Evolutionary conservation across 2,113 vertebrate species (phyloP).

Genomic region (Chionis minor): DNA sequence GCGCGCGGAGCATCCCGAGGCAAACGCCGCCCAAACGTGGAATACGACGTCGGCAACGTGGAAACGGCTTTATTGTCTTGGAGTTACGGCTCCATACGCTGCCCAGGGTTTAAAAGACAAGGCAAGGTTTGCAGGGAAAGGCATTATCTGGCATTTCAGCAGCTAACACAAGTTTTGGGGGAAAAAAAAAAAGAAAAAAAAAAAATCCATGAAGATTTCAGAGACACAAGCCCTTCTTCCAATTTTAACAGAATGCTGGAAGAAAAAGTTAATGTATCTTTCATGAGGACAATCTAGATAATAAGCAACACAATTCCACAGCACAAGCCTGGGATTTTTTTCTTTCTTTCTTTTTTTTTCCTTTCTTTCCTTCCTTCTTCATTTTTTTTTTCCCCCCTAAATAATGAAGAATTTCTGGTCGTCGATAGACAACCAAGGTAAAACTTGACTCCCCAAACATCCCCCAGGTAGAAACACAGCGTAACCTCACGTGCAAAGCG

Average conservation of each 20-base stretch:
- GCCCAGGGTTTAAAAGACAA: background rate
- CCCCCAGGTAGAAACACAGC: background rate
- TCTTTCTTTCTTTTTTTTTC: background rate
- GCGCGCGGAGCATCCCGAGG: background rate
- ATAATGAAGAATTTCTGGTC: background rate
- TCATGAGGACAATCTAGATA: conserved; percentile 59
- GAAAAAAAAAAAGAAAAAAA: accelerated
- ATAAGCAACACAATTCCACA: conserved; percentile 56
- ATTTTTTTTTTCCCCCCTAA: background rate
- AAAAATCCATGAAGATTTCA: background rate
- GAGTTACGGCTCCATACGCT: accelerated
- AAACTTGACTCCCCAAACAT: background rate
- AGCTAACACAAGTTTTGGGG: background rate
- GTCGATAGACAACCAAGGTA: background rate
- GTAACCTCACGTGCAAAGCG: background rate
- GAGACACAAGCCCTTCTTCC: conserved; percentile 39
- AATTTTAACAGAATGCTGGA: conserved; percentile 59
- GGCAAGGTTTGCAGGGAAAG: background rate
- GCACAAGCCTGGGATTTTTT: background rate
- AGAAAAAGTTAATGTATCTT: conserved; percentile 58
- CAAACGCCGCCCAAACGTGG: background rate
- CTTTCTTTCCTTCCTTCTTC: background rate
- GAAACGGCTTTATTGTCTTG: background rate
- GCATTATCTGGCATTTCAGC: background rate
- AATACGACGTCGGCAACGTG: accelerated